Percentiles rank a stretch among this genome's conserved stretches.
Conservation (phyloP, 2,888 invertebrate genomes). For the Trypoxylon attenuatum region DNA sequence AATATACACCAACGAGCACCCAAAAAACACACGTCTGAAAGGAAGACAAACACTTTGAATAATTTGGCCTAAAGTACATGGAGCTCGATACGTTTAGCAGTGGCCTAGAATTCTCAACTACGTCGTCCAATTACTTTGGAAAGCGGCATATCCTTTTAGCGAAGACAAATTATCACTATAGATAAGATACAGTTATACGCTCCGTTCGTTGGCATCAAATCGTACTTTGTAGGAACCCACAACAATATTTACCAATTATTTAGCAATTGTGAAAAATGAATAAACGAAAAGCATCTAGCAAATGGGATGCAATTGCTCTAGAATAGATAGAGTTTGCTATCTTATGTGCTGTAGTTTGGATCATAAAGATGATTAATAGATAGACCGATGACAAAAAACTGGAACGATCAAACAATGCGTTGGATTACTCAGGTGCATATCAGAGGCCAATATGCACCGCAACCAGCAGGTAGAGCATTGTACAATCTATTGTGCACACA, state of each 20-base stretch:
- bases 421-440: conserved; percentile 2
- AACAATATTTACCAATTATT: too few species aligned
- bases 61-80: too few species aligned
- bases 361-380: neutral
- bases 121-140: too few species aligned
- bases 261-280: too few species aligned
- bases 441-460: neutral
- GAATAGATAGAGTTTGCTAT: neutral
- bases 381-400: too few species aligned
- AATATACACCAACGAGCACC: neutral
- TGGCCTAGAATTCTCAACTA: too few species aligned
- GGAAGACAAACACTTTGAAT: neutral
- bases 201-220: too few species aligned
- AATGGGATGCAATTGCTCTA: too few species aligned
- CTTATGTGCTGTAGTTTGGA: neutral
- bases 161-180: neutral
- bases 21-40: neutral
- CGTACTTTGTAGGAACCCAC: too few species aligned
- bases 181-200: neutral
- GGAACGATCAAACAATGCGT: neutral
- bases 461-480: neutral
- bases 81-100: too few species aligned
- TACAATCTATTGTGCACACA: conserved; percentile 1
- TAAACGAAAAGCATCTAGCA: too few species aligned
- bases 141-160: neutral